Percentiles rank a stretch among this genome's conserved stretches.
Conservation (phyloP, 2,888 invertebrate species). For the Agriopis aurantiaria region DNA sequence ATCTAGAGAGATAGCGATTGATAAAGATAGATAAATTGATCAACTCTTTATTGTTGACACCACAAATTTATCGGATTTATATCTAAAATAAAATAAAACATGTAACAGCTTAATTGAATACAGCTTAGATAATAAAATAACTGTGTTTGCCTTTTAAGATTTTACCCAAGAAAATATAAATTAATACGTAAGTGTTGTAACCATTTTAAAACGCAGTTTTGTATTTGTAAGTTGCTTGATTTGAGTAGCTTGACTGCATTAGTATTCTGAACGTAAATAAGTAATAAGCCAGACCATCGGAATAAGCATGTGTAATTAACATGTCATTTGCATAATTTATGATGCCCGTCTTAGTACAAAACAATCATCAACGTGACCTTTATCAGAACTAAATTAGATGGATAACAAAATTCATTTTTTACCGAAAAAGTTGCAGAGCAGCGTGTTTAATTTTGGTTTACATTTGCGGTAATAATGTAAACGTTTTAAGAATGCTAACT, state of each 20-base stretch:
- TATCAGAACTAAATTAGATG: not conserved
- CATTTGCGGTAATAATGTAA: not conserved
- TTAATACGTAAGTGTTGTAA: not conserved
- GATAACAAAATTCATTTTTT: not conserved
- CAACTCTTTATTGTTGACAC: too few species aligned
- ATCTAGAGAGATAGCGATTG: too few species aligned
- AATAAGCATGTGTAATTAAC: constrained; percentile 11
- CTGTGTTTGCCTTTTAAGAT: too few species aligned
- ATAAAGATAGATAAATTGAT: too few species aligned
- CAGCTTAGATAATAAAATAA: too few species aligned
- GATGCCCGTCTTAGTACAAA: not conserved
- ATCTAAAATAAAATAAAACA: too few species aligned
- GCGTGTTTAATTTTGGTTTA: not conserved
- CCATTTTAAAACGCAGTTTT: not conserved
- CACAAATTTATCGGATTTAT: too few species aligned
- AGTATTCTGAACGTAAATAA: constrained; percentile 23
- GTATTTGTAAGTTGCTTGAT: not conserved
- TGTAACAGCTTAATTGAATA: not conserved
- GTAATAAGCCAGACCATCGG: constrained; percentile 12
- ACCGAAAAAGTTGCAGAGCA: not conserved
- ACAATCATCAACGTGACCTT: not conserved
- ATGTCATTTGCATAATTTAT: constrained; percentile 10
- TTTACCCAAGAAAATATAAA: not conserved
- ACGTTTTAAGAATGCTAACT: too few species aligned
- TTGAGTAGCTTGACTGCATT: constrained; percentile 12